These are phyloP conservation scores for Netelia inedita DNA, from an alignment of 2,888 invertebrate genomes.

Conservation along the genomic window DNA sequence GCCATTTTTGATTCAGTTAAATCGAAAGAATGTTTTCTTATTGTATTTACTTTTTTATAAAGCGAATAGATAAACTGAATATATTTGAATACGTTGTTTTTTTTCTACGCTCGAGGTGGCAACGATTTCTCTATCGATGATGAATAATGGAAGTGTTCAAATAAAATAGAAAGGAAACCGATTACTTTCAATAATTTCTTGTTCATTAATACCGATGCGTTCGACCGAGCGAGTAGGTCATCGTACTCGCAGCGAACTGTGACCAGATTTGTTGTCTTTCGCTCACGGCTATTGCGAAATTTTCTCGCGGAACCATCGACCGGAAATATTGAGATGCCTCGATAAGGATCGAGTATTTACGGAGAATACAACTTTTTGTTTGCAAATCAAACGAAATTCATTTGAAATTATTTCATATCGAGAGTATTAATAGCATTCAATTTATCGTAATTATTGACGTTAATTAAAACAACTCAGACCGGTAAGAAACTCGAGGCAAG, in stretches of 20 bases:
- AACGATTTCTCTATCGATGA: background rate
- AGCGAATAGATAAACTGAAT: no score
- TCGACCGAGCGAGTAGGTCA: background rate
- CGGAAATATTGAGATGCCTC: background rate
- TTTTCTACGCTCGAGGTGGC: background rate
- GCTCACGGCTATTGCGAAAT: background rate
- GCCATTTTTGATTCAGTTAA: no score
- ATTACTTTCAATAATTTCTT: conserved; percentile 9
- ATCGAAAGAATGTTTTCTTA: no score
- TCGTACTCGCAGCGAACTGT: background rate
- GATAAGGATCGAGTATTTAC: background rate
- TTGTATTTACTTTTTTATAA: no score
- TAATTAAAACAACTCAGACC: no score
- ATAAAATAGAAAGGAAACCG: background rate
- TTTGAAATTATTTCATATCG: no score
- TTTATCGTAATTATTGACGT: no score
- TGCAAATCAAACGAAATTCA: background rate
- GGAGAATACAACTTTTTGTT: no score
- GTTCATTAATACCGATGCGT: conserved; percentile 9
- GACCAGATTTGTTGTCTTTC: conserved; percentile 1
- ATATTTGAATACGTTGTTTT: no score
- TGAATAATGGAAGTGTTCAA: background rate
- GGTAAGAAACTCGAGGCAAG: no score
- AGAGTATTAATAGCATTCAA: no score
- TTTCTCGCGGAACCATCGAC: background rate